Percentiles rank a stretch among this genome's conserved stretches.
These are phyloP conservation scores for Anas acuta DNA, from an alignment of 2,797 vertebrate species.

Conservation along the genomic window DNA sequence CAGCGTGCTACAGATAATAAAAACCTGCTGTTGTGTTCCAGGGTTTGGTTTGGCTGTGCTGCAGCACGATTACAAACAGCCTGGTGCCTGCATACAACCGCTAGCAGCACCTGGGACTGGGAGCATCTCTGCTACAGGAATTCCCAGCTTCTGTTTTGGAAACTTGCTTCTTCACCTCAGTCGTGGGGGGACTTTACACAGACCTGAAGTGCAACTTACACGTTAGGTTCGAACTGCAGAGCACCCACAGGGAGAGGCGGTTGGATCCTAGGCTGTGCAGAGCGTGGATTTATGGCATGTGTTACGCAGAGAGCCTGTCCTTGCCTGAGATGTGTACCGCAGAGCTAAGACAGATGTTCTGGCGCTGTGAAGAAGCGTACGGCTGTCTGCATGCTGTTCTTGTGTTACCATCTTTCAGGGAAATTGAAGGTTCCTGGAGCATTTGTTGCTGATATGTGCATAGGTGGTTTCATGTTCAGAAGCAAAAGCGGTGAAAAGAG, in stretches of 20 bases:
- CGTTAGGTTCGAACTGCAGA: not conserved
- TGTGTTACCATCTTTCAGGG: not conserved
- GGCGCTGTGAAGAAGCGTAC: fast-evolving
- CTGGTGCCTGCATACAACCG: fast-evolving
- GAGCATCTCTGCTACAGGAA: not conserved
- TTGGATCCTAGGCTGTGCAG: not conserved
- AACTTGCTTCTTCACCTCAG: not conserved
- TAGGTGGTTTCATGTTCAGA: not conserved
- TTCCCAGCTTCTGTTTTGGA: not conserved
- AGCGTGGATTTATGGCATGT: not conserved
- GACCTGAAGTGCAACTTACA: not conserved
- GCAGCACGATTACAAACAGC: not conserved
- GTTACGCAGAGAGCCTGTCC: not conserved
- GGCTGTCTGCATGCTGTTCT: not conserved
- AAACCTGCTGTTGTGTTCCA: not conserved
- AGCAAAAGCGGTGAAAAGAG: not conserved
- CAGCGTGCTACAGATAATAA: not conserved
- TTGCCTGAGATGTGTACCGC: not conserved
- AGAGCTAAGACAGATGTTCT: not conserved
- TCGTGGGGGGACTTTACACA: not conserved
- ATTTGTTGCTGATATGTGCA: not conserved
- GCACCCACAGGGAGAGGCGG: not conserved
- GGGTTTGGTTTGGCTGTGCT: not conserved
- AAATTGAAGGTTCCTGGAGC: not conserved
- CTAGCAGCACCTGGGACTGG: not conserved